Conservation (phyloP, 2,797 vertebrate species). For the Emys orbicularis region DNA sequence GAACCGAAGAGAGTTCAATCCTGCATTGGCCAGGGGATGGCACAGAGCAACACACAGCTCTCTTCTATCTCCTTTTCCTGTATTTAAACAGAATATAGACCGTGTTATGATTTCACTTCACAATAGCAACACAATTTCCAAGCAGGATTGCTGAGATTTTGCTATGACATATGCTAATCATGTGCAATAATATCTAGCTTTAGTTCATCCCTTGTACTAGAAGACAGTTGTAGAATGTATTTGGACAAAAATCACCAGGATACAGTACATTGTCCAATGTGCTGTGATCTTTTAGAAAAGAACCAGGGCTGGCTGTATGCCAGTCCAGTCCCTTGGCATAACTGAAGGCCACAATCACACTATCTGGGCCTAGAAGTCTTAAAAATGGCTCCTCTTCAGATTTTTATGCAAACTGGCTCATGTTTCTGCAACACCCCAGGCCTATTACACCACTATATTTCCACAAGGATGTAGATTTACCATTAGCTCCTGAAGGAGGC, state of each 20-base stretch:
- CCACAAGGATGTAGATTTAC: neutral
- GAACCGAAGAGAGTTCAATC: neutral
- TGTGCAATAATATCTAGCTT: neutral
- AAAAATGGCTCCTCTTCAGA: neutral
- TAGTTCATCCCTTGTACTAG: neutral
- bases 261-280: neutral
- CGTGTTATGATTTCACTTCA: too few relatives aligned
- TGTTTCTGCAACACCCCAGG: neutral
- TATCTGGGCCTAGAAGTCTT: neutral
- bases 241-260: neutral
- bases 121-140: too few relatives aligned
- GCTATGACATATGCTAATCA: neutral
- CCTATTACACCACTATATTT: neutral
- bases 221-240: neutral
- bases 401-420: neutral
- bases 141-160: too few relatives aligned
- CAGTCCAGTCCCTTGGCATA: neutral
- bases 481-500: neutral
- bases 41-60: too few relatives aligned
- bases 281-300: neutral
- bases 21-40: too few relatives aligned
- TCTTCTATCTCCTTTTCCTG: too few relatives aligned
- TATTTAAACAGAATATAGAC: too few relatives aligned
- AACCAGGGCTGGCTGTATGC: neutral
- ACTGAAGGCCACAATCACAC: neutral